These are phyloP conservation scores for Polymixis lichenea DNA, from an alignment of 2,888 invertebrate genomes.

Conservation along the genomic window DNA sequence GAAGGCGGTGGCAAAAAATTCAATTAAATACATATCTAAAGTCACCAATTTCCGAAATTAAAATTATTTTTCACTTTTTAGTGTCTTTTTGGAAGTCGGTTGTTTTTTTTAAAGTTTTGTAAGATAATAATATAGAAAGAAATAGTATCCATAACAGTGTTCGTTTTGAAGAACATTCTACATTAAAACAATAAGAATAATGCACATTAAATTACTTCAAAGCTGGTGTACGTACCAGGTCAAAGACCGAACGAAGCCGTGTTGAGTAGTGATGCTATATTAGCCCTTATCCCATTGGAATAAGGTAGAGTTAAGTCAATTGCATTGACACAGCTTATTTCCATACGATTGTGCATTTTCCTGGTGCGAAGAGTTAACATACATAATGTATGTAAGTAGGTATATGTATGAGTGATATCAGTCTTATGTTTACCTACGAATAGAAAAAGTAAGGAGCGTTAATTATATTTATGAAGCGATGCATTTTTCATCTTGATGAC, in stretches of 20 bases:
- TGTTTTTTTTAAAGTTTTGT: too few species aligned
- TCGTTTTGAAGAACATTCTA: too few species aligned
- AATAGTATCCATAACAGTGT: too few species aligned
- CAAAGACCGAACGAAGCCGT: constrained; percentile 52
- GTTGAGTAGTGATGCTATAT: constrained; percentile 24
- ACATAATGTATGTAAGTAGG: neutral
- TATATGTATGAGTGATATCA: neutral
- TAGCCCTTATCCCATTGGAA: neutral
- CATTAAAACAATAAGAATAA: neutral
- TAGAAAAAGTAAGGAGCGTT: neutral
- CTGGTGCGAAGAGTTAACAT: constrained; percentile 10
- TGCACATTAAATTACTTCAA: neutral
- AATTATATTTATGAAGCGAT: neutral
- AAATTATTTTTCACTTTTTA: too few species aligned
- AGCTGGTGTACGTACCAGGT: constrained; percentile 22
- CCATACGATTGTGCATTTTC: constrained; percentile 44
- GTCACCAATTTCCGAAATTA: too few species aligned
- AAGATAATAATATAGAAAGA: too few species aligned
- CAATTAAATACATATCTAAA: too few species aligned
- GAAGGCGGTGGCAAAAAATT: too few species aligned
- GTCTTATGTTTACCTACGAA: neutral
- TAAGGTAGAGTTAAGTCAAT: constrained; percentile 33
- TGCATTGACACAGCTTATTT: constrained; percentile 50
- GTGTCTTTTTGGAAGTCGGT: too few species aligned
- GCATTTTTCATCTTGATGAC: neutral